Evolutionary conservation across 1,140 invertebrate species (phyloP).

Genomic region (Pogonomyrmex californicus): DNA sequence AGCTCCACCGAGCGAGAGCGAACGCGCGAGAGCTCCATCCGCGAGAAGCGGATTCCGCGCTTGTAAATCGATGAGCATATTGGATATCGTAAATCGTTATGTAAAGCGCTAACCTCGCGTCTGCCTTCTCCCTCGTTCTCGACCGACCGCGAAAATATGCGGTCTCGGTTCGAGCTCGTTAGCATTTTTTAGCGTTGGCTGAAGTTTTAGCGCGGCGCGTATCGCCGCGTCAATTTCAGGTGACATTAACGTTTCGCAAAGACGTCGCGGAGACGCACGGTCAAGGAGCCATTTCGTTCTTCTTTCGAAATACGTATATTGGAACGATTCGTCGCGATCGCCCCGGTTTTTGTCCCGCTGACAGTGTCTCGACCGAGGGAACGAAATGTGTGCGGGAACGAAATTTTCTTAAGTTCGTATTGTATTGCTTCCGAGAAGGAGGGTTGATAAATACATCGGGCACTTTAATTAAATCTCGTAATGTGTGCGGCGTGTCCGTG

Average conservation of each 20-base stretch:
- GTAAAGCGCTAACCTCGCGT: slow-evolving; percentile 10
- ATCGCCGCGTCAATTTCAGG: background rate
- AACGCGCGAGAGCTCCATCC: background rate
- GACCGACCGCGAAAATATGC: slow-evolving; percentile 6
- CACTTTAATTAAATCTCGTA: slow-evolving; percentile 51
- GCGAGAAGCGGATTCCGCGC: background rate
- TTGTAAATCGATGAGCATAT: slow-evolving; percentile 28
- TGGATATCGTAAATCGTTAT: slow-evolving; percentile 21
- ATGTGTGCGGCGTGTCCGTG: slow-evolving; percentile 32
- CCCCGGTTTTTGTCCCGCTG: background rate
- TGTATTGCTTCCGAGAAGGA: slow-evolving; percentile 6
- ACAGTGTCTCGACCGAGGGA: background rate
- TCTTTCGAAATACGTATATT: background rate
- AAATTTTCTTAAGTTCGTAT: slow-evolving; percentile 28
- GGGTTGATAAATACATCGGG: slow-evolving; percentile 44
- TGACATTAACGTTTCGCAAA: background rate
- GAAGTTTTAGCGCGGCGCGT: background rate
- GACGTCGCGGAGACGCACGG: background rate
- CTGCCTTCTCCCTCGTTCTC: slow-evolving; percentile 4
- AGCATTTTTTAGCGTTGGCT: slow-evolving; percentile 24
- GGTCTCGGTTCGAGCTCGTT: slow-evolving; percentile 30
- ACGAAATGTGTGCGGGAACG: background rate
- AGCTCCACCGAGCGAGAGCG: slow-evolving; percentile 2
- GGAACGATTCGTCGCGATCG: background rate
- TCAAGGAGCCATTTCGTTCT: background rate